Conservation (phyloP, 2,888 invertebrate species). For the Ferrisia virgata region DNA sequence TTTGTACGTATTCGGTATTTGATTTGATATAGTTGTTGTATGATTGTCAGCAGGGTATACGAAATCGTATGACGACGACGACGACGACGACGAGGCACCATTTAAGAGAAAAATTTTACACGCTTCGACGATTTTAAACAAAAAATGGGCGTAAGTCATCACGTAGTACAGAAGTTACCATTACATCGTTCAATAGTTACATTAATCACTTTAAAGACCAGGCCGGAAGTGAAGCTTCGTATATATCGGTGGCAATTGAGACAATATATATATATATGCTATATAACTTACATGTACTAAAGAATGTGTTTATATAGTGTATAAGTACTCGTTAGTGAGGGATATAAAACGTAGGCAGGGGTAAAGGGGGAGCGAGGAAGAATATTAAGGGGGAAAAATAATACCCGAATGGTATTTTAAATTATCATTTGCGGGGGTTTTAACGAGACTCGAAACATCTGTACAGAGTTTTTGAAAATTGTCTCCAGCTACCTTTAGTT, state of each 20-base stretch:
- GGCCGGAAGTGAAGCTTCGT: conserved; percentile 4
- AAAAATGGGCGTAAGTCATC: conserved; percentile 25
- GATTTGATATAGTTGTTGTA: no score
- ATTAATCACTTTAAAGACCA: conserved; percentile 17
- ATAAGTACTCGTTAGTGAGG: neutral
- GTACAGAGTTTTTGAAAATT: neutral
- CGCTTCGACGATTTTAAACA: conserved; percentile 9
- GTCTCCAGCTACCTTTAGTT: neutral
- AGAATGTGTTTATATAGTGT: neutral
- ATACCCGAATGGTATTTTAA: neutral
- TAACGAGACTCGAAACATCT: neutral
- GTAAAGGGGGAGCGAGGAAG: no score
- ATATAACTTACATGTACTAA: no score
- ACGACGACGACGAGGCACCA: no score
- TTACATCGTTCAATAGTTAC: conserved; percentile 21
- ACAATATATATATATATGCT: conserved; percentile 19
- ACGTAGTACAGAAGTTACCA: conserved; percentile 20
- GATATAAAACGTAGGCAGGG: neutral
- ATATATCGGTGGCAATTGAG: conserved; percentile 26
- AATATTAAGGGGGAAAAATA: no score
- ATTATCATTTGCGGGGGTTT: neutral
- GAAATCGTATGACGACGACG: no score
- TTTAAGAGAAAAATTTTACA: neutral
- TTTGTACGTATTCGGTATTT: no score
- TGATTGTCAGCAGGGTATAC: no score